These are phyloP conservation scores for Willowsia nigromaculata DNA, from an alignment of 2,888 invertebrate genomes.

Conservation along the genomic window DNA sequence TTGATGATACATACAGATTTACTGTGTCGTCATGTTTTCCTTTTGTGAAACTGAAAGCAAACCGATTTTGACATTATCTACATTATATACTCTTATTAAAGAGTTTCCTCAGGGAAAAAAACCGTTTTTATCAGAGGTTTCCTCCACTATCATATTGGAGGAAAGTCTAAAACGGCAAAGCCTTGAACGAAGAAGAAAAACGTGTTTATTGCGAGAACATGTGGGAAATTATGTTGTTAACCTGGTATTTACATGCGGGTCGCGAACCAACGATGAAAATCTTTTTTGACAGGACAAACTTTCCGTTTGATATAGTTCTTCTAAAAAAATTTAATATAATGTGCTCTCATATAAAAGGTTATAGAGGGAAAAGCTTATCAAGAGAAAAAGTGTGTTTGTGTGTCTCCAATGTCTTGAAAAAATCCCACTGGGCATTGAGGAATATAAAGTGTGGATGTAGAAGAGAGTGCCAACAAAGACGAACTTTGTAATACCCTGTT, in stretches of 20 bases:
- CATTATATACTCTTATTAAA: neutral
- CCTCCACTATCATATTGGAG: neutral
- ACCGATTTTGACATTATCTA: neutral
- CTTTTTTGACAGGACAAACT: neutral
- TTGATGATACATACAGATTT: conserved; percentile 48
- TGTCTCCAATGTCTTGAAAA: neutral
- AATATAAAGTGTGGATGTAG: too few species aligned
- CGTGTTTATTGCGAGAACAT: conserved; percentile 18
- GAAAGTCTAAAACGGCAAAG: neutral
- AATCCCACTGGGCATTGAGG: neutral
- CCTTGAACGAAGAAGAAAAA: neutral
- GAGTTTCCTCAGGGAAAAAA: neutral
- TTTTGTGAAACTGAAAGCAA: neutral
- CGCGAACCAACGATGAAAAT: neutral
- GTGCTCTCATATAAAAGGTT: too few species aligned
- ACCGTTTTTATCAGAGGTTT: neutral
- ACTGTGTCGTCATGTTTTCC: neutral
- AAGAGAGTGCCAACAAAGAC: neutral
- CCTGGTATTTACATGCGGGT: conserved; percentile 4
- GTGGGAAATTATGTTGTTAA: conserved; percentile 28
- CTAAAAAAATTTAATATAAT: neutral
- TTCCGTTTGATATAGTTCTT: neutral
- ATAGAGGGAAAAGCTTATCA: too few species aligned
- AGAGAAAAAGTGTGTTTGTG: neutral
- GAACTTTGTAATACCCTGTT: neutral